Base-by-base conservation (phyloP, 2,113 vertebrate species). In the Anguilla japonica region DNA sequence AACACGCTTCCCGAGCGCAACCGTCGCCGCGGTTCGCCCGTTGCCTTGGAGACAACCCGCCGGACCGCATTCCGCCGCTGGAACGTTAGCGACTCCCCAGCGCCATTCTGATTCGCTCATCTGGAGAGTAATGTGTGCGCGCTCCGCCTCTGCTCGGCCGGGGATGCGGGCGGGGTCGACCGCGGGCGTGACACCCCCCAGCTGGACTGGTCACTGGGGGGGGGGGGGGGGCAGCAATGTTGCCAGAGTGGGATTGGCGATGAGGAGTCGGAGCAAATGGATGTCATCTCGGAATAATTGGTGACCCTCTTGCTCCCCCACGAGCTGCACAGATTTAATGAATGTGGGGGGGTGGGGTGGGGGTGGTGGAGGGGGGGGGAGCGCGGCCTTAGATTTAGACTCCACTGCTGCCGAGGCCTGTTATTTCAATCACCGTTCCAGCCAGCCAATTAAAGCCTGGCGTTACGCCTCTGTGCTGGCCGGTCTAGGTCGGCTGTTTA, bases 401-500 rank as follows among this genome's bases (percentile, higher is more conserved):
- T 20, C 57, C 3, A 3, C 18, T 20, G 5, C 60, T 26, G 3
- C 60, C 20, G 22, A 20, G 4, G 4, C 60, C 22, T 26, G 18
- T 26, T 5, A 20, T 75, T 75, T 41, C 7, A 13, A 40, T 18
- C 82, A 83, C 84, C 57, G 83, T 85, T 67, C 84, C 81, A 34
- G 79, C 84, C 75, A 67, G 43, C 84, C 84, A 87, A 86, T 87
- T 85, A 83, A 87, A 86, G 84, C 83, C 89, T 83, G 88, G 50
- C 50, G 2, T 11, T 11, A 5, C 50, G 50, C 9, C 7, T 11
- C 11, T 53, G 8, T 53, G 50, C 50, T 53, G 50, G 50, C 43
- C 43, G 43, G 43, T 4, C 43, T 8, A 3, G 43, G 43, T 46
- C 43, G 4, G 50, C 7, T 53, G 50, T 11, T 53, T 2, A 13